Evolutionary conservation across 2,113 vertebrate genomes (phyloP).

Genomic region (Burhinus oedicnemus): DNA sequence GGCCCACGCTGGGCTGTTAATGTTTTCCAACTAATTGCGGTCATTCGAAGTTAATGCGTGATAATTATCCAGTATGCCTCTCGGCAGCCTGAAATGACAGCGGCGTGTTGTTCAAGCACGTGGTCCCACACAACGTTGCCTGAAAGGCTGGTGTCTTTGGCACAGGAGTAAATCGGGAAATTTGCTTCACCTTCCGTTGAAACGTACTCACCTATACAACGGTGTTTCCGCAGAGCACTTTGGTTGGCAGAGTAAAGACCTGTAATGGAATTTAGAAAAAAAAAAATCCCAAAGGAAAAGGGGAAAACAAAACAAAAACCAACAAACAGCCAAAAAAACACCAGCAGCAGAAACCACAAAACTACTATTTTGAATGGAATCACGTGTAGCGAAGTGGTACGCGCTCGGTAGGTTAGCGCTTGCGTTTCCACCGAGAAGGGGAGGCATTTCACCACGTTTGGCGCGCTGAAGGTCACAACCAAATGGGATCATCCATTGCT

Average conservation of each 20-base stretch:
- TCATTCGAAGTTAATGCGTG: conserved; percentile 25
- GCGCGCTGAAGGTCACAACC: background rate
- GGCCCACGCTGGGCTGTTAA: background rate
- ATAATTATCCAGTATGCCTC: background rate
- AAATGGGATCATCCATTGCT: background rate
- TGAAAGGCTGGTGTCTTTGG: background rate
- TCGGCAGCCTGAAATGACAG: background rate
- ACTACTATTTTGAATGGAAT: background rate
- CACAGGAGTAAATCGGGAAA: background rate
- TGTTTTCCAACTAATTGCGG: conserved; percentile 15
- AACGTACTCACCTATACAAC: background rate
- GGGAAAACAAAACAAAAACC: background rate
- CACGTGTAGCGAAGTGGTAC: background rate
- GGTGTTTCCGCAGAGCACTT: background rate
- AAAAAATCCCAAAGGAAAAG: background rate
- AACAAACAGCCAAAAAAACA: background rate
- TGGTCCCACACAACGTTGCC: background rate
- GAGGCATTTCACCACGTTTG: background rate
- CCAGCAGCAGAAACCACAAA: background rate
- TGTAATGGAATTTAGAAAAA: background rate
- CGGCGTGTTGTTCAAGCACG: background rate
- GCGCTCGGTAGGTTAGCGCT: background rate
- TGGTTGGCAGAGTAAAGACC: background rate
- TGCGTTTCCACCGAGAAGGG: background rate
- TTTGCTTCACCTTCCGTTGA: background rate